Base-by-base conservation (phyloP, 2,888 invertebrate species). In the Linnaemya vulpina region DNA sequence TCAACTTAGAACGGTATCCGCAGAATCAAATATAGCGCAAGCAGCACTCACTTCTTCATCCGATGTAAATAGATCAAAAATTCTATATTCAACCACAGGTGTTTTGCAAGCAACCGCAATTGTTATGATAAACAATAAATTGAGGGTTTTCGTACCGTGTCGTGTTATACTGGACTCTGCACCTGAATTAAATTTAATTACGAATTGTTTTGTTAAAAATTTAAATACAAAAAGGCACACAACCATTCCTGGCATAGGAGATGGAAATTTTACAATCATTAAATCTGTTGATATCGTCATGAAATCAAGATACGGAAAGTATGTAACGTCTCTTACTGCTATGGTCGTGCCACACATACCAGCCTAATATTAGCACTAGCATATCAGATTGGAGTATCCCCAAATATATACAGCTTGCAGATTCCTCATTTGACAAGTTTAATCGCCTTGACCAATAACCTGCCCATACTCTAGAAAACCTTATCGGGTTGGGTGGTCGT, bases 241-340 rank as follows among this genome's bases (percentile, higher is more conserved):
- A 22, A 22, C 58, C 11, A 74, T 79, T 30, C 82, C 84, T 0
- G 86, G 76, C 8, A 80, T 86, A 13, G 84, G 83, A 0, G 25
- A 79, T 10, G 60, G 70, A 10, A 38, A 22, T 58, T 30, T 74
- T 17, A 38, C 51, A 46, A n/a, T 80, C 35, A 25, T 67, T 46
- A 65, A 74, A 46, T 51, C 68, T 15, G 71, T 76, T 11, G 38
- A 84, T 20, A 22, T 86, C 5, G 15, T 46, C 10, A 40, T 25
- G 1, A 40, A 40, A 11, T 40, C 38, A 8, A 40, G 11, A 10
- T 10, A 1, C 11, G 10, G 20, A 9, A 22, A 53, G 8, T 70
- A 55, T 40, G 53, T 40, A 70, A 70, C 70, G 11, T 22, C 53
- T 15, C 9, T 53, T 0, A 30, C 43, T 25, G 74, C 79, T 2